Percentiles rank a stretch among this genome's conserved stretches.
These are phyloP conservation scores for Hydrotaea diabolus DNA, from an alignment of 2,888 invertebrate genomes.

Conservation along the genomic window DNA sequence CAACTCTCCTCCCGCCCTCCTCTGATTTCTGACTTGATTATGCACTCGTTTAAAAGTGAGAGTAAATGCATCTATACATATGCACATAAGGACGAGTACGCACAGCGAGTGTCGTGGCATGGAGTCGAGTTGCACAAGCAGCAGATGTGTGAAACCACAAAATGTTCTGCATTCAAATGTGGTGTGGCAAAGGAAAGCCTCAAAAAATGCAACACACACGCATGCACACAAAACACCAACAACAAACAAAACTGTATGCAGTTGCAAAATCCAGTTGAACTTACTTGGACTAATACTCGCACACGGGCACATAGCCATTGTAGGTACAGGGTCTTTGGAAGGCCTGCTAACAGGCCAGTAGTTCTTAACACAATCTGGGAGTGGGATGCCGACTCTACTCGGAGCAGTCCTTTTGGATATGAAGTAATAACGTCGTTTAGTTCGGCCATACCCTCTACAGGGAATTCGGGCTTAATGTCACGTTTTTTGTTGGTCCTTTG, in stretches of 20 bases:
- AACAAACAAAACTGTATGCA: conserved; percentile 25
- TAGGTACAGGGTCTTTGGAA: no score
- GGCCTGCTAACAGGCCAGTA: no score
- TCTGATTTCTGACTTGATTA: background rate
- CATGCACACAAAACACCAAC: background rate
- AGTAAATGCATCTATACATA: background rate
- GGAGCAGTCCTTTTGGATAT: no score
- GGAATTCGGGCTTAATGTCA: no score
- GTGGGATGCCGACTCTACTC: no score
- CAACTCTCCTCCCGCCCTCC: background rate
- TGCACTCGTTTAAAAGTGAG: background rate
- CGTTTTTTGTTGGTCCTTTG: no score
- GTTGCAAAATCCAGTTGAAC: conserved; percentile 9
- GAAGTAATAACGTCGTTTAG: no score
- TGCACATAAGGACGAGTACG: background rate
- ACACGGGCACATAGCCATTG: background rate
- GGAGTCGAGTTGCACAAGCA: conserved; percentile 1
- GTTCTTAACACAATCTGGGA: no score
- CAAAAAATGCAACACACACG: background rate
- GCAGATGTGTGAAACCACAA: conserved; percentile 47
- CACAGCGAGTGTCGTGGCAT: background rate
- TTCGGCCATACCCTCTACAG: no score
- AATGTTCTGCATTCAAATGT: conserved; percentile 43
- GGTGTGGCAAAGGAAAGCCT: background rate
- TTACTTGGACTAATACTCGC: background rate